Conservation (phyloP, 1,140 invertebrate genomes). For the Conus ventricosus region DNA sequence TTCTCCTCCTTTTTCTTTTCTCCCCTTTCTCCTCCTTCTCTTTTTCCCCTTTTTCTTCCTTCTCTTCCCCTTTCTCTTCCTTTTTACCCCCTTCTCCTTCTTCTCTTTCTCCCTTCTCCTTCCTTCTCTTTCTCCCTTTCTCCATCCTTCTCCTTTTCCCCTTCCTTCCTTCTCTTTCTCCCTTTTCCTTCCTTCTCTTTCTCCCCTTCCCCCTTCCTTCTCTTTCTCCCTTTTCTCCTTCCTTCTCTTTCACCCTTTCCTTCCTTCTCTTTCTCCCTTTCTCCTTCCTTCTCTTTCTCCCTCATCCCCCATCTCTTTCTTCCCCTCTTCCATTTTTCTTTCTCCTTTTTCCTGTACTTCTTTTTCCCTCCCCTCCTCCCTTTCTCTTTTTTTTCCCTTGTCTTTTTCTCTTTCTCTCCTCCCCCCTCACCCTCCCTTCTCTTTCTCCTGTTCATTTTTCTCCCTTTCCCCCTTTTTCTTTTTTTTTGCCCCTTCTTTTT, state of each 20-base stretch:
- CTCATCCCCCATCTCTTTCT: slow-evolving; percentile 20
- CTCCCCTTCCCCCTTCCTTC: background rate
- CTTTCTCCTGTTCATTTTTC: background rate
- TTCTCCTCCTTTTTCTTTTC: too few species aligned
- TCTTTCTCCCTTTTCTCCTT: background rate
- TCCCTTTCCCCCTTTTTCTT: too few species aligned
- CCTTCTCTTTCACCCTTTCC: slow-evolving; percentile 9
- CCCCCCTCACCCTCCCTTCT: background rate
- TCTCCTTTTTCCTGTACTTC: background rate
- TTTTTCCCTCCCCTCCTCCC: background rate
- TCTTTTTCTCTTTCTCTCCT: background rate
- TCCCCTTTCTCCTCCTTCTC: background rate
- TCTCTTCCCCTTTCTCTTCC: background rate
- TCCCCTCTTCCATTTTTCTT: background rate
- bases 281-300: slow-evolving; percentile 12
- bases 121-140: slow-evolving; percentile 11
- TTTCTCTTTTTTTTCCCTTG: background rate
- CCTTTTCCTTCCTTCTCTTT: slow-evolving; percentile 9
- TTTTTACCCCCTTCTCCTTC: background rate
- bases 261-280: background rate
- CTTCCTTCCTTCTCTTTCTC: slow-evolving; percentile 6
- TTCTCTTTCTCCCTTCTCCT: slow-evolving; percentile 13
- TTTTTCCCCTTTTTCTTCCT: background rate
- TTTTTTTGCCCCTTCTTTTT: too few species aligned
- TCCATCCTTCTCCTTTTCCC: background rate